Conservation (phyloP, 2,888 invertebrate genomes). For the Drosophila diplacantha region DNA sequence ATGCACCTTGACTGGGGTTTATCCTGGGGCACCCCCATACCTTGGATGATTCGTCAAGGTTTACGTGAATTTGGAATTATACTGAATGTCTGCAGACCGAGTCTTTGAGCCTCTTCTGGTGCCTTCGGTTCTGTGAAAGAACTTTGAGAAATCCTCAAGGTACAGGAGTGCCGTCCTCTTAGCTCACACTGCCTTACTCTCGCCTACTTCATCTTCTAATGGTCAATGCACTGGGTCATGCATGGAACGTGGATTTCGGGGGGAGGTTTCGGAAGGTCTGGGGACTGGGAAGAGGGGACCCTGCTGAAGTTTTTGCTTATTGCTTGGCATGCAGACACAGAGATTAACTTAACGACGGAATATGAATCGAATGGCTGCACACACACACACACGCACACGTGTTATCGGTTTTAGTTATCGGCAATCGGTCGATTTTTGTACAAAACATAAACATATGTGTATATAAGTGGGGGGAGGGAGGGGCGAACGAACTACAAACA, state of each 20-base stretch:
- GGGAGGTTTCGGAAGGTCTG: background rate
- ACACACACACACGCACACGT: conserved; percentile 6
- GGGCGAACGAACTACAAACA: conserved; percentile 22
- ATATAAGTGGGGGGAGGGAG: background rate
- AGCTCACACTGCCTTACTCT: conserved; percentile 2
- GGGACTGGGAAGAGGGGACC: conserved; percentile 13
- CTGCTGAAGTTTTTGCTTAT: conserved; percentile 11
- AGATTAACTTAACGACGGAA: conserved; percentile 17
- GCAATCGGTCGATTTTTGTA: conserved; percentile 24
- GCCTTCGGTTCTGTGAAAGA: background rate
- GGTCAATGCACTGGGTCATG: conserved; percentile 20
- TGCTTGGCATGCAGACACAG: conserved; percentile 34
- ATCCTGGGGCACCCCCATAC: conserved; percentile 2
- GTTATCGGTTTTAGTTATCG: conserved; percentile 36
- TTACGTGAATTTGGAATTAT: background rate
- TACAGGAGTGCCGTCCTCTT: background rate
- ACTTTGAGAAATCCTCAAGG: background rate
- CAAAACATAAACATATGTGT: conserved; percentile 15
- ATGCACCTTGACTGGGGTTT: conserved; percentile 18
- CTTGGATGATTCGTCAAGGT: background rate
- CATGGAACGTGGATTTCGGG: conserved; percentile 10
- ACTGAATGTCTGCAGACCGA: background rate
- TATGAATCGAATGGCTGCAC: conserved; percentile 31
- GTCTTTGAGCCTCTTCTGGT: background rate
- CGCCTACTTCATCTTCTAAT: background rate